phyloP scores from a whole-genome alignment of 1,140 invertebrate species.

The Euglossa dilemma region DNA sequence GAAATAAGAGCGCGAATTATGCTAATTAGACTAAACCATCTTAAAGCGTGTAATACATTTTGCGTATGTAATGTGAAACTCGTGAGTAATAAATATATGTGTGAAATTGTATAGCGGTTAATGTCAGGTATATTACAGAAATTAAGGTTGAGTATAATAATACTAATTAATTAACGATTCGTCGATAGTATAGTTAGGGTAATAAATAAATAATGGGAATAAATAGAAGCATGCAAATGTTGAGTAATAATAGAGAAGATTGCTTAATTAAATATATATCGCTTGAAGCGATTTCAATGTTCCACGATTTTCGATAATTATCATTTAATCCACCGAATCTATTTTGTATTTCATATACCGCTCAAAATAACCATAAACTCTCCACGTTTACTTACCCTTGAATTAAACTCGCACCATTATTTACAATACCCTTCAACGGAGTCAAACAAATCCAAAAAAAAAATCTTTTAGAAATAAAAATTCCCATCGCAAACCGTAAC shows the following conservation, averaged over 20 bases:
- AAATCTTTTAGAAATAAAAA: too few species aligned
- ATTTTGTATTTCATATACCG: too few species aligned
- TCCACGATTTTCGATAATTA: not conserved
- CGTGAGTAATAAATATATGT: slow-evolving; percentile 2
- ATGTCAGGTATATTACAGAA: not conserved
- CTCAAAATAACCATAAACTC: too few species aligned
- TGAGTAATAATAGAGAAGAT: not conserved
- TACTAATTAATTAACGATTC: not conserved
- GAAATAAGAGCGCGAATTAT: not conserved
- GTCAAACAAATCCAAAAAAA: too few species aligned
- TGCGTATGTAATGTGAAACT: slow-evolving; percentile 18
- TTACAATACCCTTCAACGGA: too few species aligned
- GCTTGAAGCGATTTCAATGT: not conserved
- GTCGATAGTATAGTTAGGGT: not conserved
- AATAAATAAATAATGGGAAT: slow-evolving; percentile 24
- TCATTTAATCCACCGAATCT: too few species aligned
- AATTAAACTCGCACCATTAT: too few species aligned
- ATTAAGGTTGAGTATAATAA: slow-evolving; percentile 9
- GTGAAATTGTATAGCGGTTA: not conserved
- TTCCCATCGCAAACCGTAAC: too few species aligned
- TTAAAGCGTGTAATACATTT: not conserved
- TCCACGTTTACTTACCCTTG: too few species aligned
- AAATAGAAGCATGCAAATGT: slow-evolving; percentile 20
- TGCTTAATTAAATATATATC: not conserved
- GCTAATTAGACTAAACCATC: not conserved